phyloP scores from a whole-genome alignment of 2,888 invertebrate species.

The Cepaea hortensis region DNA sequence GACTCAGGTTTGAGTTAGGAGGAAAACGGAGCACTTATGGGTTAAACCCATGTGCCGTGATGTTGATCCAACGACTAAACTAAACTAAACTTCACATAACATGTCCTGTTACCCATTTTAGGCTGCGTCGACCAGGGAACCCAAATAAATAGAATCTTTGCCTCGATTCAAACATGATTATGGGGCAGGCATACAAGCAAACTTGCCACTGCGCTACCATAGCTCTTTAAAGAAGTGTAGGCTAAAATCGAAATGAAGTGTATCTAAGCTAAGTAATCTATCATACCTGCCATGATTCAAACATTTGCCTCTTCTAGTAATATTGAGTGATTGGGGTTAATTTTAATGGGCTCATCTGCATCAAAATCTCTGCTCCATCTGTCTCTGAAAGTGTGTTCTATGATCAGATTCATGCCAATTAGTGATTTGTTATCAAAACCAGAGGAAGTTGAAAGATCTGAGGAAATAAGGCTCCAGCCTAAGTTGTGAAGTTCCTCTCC shows the following conservation, averaged over 20 bases:
- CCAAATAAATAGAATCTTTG: too few relatives aligned
- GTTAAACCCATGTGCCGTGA: too few relatives aligned
- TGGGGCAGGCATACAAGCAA: too few relatives aligned
- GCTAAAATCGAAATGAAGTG: neutral
- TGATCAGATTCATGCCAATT: constrained; percentile 63
- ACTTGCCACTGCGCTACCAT: too few relatives aligned
- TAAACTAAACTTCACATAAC: too few relatives aligned
- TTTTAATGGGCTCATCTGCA: constrained; percentile 34
- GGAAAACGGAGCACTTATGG: too few relatives aligned
- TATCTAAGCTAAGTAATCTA: neutral
- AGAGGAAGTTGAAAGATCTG: constrained; percentile 72
- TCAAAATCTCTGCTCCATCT: constrained; percentile 61
- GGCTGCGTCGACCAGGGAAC: too few relatives aligned
- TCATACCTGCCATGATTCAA: neutral
- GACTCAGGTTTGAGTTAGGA: too few relatives aligned
- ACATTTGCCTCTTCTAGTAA: constrained; percentile 45
- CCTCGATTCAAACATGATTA: too few relatives aligned
- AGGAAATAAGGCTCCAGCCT: constrained; percentile 70
- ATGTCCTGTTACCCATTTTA: too few relatives aligned
- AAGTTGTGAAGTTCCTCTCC: constrained; percentile 70
- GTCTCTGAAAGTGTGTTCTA: constrained; percentile 73
- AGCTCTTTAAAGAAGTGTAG: neutral
- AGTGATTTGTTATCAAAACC: constrained; percentile 60
- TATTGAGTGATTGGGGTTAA: constrained; percentile 41
- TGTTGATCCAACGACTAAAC: too few relatives aligned